Evolutionary conservation across 2,888 invertebrate species (phyloP).

Genomic region (Platypus cylindrus): DNA sequence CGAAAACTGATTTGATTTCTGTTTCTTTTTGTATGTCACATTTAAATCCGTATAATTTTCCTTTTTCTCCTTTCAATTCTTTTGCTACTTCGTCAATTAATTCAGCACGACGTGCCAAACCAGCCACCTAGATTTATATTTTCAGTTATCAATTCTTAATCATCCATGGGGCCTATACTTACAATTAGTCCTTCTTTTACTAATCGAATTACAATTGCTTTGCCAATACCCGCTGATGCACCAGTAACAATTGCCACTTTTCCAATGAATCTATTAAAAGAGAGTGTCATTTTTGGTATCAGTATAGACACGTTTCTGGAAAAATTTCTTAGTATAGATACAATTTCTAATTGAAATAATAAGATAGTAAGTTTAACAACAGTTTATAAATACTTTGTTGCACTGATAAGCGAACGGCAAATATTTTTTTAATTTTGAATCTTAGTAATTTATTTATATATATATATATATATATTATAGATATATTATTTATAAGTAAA

Average conservation of each 20-base stretch:
- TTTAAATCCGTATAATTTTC: constrained; percentile 18
- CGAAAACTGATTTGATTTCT: constrained; percentile 21
- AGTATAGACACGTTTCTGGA: too few species aligned
- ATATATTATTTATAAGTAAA: too few species aligned
- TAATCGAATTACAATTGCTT: constrained; percentile 17
- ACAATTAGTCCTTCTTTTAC: constrained; percentile 19
- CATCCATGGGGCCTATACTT: constrained; percentile 5
- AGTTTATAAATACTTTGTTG: too few species aligned
- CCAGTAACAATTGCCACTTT: constrained; percentile 23
- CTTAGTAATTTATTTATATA: too few species aligned
- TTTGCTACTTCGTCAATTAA: constrained; percentile 17
- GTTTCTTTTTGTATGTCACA: constrained; percentile 21
- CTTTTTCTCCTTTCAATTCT: constrained; percentile 14
- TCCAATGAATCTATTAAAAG: constrained; percentile 19
- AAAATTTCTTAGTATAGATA: too few species aligned
- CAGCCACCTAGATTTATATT: constrained; percentile 20
- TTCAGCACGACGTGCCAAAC: constrained; percentile 21
- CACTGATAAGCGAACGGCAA: too few species aligned
- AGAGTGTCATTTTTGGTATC: too few species aligned
- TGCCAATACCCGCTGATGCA: constrained; percentile 21
- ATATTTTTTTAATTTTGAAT: too few species aligned
- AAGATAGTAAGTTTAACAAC: too few species aligned
- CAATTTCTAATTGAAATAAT: too few species aligned
- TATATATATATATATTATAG: too few species aligned
- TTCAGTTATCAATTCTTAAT: not conserved